Conservation (phyloP, 2,797 vertebrate species). For the Sylvilagus floridanus region DNA sequence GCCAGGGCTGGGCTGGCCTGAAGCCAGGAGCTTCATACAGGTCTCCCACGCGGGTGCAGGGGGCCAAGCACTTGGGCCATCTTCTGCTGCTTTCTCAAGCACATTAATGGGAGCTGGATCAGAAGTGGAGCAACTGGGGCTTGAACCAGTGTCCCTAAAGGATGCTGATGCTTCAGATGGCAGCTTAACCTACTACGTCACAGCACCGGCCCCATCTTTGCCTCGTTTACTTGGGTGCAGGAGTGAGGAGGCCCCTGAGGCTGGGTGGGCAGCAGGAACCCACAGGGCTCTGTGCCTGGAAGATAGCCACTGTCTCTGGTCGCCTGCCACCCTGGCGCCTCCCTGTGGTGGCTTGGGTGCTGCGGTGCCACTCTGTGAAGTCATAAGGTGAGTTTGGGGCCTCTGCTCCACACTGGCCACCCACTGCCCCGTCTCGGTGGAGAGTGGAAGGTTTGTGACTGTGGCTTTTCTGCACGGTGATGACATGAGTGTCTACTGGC, state of each 20-base stretch:
- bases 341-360: not conserved
- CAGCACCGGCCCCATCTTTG: not conserved
- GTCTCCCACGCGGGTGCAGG: too few relatives aligned
- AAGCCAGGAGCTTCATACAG: too few relatives aligned
- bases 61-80: too few relatives aligned
- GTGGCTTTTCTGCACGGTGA: not conserved
- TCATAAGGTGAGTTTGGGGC: not conserved
- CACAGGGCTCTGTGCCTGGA: not conserved
- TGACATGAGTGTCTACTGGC: not conserved
- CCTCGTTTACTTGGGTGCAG: not conserved
- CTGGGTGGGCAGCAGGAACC: rapidly evolving
- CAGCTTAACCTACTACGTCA: too few relatives aligned
- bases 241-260: not conserved
- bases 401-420: too few relatives aligned
- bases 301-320: not conserved
- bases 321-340: not conserved
- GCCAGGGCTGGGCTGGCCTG: too few relatives aligned
- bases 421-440: not conserved
- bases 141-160: too few relatives aligned
- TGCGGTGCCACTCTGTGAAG: not conserved
- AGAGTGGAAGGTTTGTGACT: not conserved
- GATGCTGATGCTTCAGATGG: too few relatives aligned
- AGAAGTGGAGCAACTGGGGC: too few relatives aligned
- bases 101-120: too few relatives aligned
- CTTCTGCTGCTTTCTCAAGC: too few relatives aligned